A percentile compares a stretch with the other conserved stretches of the same genome.
Evolutionary conservation across 2,797 vertebrate species (phyloP).

Genomic region (Sebastes minor): DNA sequence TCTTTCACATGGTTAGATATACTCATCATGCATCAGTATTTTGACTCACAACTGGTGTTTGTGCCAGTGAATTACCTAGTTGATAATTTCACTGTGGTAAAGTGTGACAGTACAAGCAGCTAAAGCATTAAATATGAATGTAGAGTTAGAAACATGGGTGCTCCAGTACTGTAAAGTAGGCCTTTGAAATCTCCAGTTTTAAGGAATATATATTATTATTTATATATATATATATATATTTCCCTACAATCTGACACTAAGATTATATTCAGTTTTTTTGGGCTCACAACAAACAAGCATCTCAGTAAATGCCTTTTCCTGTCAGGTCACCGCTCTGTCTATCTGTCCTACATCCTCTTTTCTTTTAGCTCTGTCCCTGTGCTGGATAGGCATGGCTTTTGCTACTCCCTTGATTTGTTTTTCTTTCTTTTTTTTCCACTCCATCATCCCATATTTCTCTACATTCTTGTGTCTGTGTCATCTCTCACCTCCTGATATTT

Average conservation of each 20-base stretch:
- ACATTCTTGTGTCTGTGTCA: slow-evolving; percentile 25
- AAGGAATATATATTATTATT: background rate
- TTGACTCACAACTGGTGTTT: background rate
- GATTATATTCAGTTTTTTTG: slow-evolving; percentile 3
- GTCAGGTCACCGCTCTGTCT: slow-evolving; percentile 9
- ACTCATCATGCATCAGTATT: background rate
- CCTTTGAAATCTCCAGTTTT: background rate
- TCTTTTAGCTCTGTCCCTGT: background rate
- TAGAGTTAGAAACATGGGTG: background rate
- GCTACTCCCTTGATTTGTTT: background rate
- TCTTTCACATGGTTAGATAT: background rate
- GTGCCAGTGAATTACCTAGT: background rate
- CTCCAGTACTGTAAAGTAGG: background rate
- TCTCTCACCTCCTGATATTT: slow-evolving; percentile 59
- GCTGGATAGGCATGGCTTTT: slow-evolving; percentile 21
- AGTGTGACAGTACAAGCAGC: background rate
- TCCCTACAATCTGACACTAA: background rate
- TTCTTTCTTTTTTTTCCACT: slow-evolving; percentile 11
- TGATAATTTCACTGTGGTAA: background rate
- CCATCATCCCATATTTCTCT: slow-evolving; percentile 26
- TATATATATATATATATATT: background rate
- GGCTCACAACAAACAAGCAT: background rate
- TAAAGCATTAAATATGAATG: background rate
- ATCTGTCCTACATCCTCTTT: slow-evolving; percentile 13
- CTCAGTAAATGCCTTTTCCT: slow-evolving; percentile 22